A percentile compares a stretch with the other conserved stretches of the same genome.
Conservation (phyloP, 2,113 vertebrate genomes). For the Naja naja region DNA sequence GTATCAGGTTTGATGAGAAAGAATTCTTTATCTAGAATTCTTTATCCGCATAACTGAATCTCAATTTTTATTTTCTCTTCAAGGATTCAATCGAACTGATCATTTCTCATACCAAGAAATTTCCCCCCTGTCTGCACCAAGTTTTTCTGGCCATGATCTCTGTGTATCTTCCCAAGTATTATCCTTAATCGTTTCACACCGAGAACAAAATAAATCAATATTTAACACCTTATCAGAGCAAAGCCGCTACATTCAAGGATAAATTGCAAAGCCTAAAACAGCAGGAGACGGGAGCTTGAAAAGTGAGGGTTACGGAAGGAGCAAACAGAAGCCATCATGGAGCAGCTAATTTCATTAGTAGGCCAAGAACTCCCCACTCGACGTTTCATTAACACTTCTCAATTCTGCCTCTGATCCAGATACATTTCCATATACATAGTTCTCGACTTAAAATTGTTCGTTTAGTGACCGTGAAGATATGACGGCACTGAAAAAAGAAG, state of each 20-base stretch:
- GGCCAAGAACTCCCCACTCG: not conserved
- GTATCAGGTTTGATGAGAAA: not conserved
- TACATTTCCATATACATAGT: not conserved
- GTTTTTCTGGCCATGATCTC: not conserved
- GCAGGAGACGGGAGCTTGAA: not conserved
- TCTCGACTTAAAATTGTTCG: not conserved
- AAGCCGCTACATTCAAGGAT: not conserved
- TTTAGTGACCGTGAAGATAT: not conserved
- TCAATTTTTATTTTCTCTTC: not conserved
- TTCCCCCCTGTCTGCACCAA: not conserved
- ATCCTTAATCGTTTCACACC: not conserved
- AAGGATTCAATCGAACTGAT: not conserved
- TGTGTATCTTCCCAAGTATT: not conserved
- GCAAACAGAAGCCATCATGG: too few species aligned
- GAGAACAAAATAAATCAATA: not conserved
- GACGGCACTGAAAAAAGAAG: not conserved
- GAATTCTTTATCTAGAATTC: not conserved
- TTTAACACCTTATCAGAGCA: not conserved
- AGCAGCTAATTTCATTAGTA: not conserved
- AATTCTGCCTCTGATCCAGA: not conserved
- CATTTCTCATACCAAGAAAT: too few species aligned
- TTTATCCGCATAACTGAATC: not conserved
- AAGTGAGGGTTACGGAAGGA: not conserved
- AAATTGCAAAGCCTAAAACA: not conserved
- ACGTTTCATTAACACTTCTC: not conserved